Conservation (phyloP, 1,140 invertebrate species). For the Megalopta genalis region DNA sequence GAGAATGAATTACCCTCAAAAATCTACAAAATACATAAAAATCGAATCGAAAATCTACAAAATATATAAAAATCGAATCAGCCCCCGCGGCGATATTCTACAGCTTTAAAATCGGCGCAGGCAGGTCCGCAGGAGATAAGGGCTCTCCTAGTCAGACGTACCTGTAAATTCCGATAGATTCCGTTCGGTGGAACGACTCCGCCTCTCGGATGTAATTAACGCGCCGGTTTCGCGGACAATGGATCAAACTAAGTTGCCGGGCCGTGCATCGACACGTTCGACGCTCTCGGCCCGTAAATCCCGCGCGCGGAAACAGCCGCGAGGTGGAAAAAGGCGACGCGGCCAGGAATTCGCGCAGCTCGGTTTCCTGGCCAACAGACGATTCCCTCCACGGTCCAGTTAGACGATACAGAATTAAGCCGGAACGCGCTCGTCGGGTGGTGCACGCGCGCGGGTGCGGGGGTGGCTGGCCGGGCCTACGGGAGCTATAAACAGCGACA, state of each 20-base stretch:
- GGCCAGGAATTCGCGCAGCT: constrained; percentile 12
- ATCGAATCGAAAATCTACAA: too few species aligned
- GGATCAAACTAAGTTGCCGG: neutral
- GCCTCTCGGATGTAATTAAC: neutral
- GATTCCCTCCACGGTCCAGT: constrained; percentile 47
- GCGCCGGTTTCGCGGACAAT: too few species aligned
- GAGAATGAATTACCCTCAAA: too few species aligned
- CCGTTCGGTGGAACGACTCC: neutral
- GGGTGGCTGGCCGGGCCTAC: constrained; percentile 23
- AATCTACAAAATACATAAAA: too few species aligned
- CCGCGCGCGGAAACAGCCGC: neutral
- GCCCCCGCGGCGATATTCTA: too few species aligned
- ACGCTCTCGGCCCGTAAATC: constrained; percentile 19
- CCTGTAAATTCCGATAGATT: too few species aligned
- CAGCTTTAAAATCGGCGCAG: too few species aligned
- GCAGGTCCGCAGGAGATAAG: too few species aligned
- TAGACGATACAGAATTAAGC: constrained; percentile 44
- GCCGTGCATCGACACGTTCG: neutral
- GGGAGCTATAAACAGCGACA: constrained; percentile 57
- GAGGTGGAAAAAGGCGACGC: neutral
- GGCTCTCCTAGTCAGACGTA: too few species aligned
- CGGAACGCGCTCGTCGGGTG: constrained; percentile 22
- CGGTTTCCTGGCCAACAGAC: constrained; percentile 39
- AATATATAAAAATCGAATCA: too few species aligned
- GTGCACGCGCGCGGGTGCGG: neutral